Evolutionary conservation across 2,888 invertebrate genomes (phyloP), one percentile per base, ranked within the genome.

Genomic region (Linyphia triangularis): DNA sequence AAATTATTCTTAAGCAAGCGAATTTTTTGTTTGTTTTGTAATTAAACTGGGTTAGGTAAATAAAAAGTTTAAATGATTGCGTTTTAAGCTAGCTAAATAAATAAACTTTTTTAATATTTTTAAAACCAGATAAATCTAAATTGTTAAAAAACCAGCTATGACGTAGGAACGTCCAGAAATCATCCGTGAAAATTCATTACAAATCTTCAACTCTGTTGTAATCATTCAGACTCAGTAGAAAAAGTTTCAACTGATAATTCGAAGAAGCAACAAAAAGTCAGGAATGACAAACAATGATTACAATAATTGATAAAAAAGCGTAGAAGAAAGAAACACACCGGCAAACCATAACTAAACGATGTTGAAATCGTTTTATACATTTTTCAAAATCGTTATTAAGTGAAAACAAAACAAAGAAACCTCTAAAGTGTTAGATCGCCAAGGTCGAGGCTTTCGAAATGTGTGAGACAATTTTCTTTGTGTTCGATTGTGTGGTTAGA

Each of bases 361-460:
- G 73, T 33, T 30, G 59, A 59, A 73, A 73, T 24, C 19, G 57
- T 73, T 73, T 73, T 57, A 22, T 13, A 19, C 59, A 57, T 73
- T 59, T 19, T 73, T 73, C 24, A 19, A 33, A 13, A 73, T 30
- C n/a, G 13, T 57, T 73, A 73, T 19, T 28, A 10, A 33, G 30
- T 19, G 33, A 33, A 51, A 30, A 51, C 57, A 22, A 28, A 40
- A 22, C 28, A n/a, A 16, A 51, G 51, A 5, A 51, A n/a, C 51
- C 13, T 6, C 16, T 40, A 16, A 0, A 61, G 59, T n/a, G 63
- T 51, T 51, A 16, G 51, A 9, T 51, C 51, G 13, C n/a, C 51
- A 51, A 51, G 51, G 51, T 51, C 51, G 51, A 51, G 51, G 51
- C n/a, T 51, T 51, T 51, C 5, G 16, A 51, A 51, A 51, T 51